Conservation (phyloP, 2,113 vertebrate genomes). For the Chaetodon auriga region DNA sequence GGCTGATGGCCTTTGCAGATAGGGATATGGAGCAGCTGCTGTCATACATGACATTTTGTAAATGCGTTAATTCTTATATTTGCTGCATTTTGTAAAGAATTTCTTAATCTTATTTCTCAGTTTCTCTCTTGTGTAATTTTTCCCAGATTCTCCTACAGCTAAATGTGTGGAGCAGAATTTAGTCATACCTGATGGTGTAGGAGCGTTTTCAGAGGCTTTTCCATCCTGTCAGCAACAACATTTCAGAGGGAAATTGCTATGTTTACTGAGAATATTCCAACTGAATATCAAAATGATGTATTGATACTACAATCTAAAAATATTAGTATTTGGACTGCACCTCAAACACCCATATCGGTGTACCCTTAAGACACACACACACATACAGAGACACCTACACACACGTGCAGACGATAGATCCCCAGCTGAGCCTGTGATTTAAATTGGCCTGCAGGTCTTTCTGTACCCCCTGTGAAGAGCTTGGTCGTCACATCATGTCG, state of each 20-base stretch:
- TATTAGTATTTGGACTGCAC: neutral
- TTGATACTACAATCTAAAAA: neutral
- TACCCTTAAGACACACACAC: constrained; percentile 16
- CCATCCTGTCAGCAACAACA: neutral
- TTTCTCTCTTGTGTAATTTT: neutral
- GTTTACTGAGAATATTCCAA: neutral
- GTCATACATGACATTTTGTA: neutral
- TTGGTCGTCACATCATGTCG: constrained; percentile 71
- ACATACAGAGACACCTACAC: constrained; percentile 3
- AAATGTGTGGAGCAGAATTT: neutral
- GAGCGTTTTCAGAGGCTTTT: neutral
- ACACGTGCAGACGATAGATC: constrained; percentile 31
- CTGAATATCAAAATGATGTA: neutral
- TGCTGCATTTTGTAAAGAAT: neutral
- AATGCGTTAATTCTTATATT: neutral
- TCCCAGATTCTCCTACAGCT: neutral
- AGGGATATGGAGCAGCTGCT: neutral
- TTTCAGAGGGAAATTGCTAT: neutral
- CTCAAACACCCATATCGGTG: constrained; percentile 8
- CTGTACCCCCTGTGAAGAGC: constrained; percentile 58
- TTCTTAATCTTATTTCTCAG: neutral
- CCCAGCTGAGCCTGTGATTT: constrained; percentile 63
- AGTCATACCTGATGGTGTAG: neutral
- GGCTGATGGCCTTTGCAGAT: neutral
- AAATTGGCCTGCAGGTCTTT: constrained; percentile 74